Evolutionary conservation across 1,140 invertebrate genomes (phyloP).

Genomic region (Penaeus vannamei): DNA sequence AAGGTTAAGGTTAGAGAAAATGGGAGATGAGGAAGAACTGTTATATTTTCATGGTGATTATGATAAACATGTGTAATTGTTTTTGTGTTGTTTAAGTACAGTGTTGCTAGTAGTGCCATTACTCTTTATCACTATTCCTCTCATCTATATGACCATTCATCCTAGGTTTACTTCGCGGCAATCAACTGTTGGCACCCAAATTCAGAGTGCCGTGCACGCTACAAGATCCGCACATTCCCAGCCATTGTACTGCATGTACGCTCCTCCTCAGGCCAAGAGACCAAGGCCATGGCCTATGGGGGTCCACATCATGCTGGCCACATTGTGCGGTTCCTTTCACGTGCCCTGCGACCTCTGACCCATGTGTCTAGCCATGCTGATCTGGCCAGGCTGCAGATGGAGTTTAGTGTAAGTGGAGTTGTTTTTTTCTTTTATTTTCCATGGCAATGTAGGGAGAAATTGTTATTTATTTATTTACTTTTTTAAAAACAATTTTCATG

Average conservation of each 20-base stretch:
- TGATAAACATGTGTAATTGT: too few species aligned
- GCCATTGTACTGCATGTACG: conserved; percentile 45
- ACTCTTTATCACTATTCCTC: too few species aligned
- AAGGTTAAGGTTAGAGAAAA: too few species aligned
- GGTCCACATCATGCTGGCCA: conserved; percentile 39
- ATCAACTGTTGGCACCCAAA: conserved; percentile 59
- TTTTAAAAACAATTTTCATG: not conserved
- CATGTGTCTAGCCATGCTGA: conserved; percentile 48
- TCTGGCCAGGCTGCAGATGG: conserved; percentile 55
- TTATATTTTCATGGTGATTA: too few species aligned
- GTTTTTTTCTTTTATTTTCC: not conserved
- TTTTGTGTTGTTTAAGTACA: too few species aligned
- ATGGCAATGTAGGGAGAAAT: too few species aligned
- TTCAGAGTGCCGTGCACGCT: conserved; percentile 46
- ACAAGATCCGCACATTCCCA: conserved; percentile 55
- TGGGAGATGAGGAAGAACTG: too few species aligned
- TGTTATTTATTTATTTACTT: not conserved
- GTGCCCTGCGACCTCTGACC: conserved; percentile 35
- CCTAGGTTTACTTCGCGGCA: conserved; percentile 56
- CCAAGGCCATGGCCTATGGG: conserved; percentile 49
- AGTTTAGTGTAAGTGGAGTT: conserved; percentile 39
- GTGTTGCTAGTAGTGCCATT: too few species aligned
- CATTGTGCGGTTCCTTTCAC: conserved; percentile 47
- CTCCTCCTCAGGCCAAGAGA: conserved; percentile 43
- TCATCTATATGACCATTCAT: not conserved